A percentile compares a stretch with the other conserved stretches of the same genome.
Conservation (phyloP, 2,797 vertebrate genomes). For the Antrozous pallidus region DNA sequence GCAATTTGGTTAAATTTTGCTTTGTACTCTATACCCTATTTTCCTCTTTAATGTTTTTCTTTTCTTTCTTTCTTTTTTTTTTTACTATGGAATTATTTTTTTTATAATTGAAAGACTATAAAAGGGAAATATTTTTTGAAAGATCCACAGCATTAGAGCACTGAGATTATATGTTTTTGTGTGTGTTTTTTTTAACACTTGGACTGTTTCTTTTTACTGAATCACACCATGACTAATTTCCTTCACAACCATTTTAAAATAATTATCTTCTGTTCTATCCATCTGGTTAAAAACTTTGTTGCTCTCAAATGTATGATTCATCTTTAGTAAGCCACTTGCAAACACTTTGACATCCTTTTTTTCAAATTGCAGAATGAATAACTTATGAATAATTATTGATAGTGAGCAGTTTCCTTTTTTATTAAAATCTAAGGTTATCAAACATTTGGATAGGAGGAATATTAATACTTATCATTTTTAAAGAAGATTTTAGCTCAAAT, state of each 20-base stretch:
- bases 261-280: conserved; percentile 19
- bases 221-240: neutral
- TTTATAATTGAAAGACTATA: neutral
- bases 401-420: neutral
- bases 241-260: neutral
- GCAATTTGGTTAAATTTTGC: neutral
- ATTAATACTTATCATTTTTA: neutral
- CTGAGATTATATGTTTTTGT: neutral
- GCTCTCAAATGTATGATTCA: neutral
- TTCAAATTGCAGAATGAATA: conserved; percentile 14
- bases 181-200: neutral
- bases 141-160: neutral
- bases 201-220: neutral
- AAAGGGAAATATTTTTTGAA: neutral
- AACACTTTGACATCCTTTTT: neutral
- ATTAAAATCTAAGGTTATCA: neutral
- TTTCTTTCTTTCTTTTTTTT: too few species aligned
- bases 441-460: neutral
- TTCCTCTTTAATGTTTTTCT: neutral
- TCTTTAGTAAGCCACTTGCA: neutral
- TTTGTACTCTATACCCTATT: neutral
- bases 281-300: conserved; percentile 15
- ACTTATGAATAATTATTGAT: neutral
- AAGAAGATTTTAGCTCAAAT: neutral
- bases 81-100: neutral